Conservation (phyloP, 1,140 invertebrate genomes). For the Leptopilina boulardi region DNA sequence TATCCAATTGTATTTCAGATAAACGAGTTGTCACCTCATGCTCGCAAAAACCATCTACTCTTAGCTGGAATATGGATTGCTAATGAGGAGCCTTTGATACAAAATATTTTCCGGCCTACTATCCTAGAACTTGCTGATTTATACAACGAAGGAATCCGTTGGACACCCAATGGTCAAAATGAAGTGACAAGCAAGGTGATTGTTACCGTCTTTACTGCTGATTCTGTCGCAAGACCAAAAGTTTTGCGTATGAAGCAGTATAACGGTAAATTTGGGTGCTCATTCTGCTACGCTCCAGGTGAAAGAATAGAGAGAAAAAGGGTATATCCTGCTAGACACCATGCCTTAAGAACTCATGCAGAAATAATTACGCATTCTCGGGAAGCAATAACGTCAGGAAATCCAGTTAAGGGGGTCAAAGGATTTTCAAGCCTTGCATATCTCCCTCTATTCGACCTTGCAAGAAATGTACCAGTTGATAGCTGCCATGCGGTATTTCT, state of each 20-base stretch:
- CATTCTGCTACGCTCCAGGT: too few species aligned
- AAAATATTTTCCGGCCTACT: slow-evolving; percentile 40
- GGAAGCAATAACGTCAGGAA: slow-evolving; percentile 6
- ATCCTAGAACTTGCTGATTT: slow-evolving; percentile 9
- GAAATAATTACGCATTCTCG: neutral
- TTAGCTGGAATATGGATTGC: too few species aligned
- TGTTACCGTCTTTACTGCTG: slow-evolving; percentile 24
- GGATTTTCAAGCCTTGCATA: slow-evolving; percentile 38
- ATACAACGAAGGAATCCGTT: slow-evolving; percentile 2
- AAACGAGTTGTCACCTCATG: slow-evolving; percentile 43
- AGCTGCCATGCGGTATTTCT: slow-evolving; percentile 40
- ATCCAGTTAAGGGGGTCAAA: slow-evolving; percentile 37
- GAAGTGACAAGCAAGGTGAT: slow-evolving; percentile 31
- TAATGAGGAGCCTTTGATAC: too few species aligned
- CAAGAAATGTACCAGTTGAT: slow-evolving; percentile 40
- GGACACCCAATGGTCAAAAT: slow-evolving; percentile 11
- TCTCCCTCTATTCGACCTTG: slow-evolving; percentile 42
- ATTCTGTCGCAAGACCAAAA: slow-evolving; percentile 31
- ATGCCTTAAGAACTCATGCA: neutral
- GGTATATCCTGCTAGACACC: slow-evolving; percentile 35
- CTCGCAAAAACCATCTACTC: neutral
- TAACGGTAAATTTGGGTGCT: slow-evolving; percentile 22
- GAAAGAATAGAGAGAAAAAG: neutral
- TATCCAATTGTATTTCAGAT: slow-evolving; percentile 43
- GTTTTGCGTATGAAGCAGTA: slow-evolving; percentile 16